A percentile compares a stretch with the other conserved stretches of the same genome.
Conservation (phyloP, 64 coral and sea anemone species). For the Dendrophyllia cribrosa region DNA sequence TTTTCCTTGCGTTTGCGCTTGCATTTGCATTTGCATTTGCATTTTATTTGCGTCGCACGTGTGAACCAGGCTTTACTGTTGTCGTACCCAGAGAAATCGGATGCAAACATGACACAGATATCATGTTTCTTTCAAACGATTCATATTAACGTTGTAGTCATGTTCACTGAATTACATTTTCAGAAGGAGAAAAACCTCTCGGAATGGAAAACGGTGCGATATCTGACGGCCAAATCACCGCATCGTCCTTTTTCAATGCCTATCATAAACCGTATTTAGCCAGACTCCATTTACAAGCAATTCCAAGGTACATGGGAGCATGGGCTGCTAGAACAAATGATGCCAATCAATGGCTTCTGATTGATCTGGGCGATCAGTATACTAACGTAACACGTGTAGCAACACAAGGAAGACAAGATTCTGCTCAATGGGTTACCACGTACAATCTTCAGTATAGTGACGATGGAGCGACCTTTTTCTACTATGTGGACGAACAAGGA, state of each 20-base stretch:
- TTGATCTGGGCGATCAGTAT: background rate
- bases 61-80: too few relatives aligned
- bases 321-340: background rate
- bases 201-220: slow-evolving; percentile 40
- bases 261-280: slow-evolving; percentile 11
- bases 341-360: slow-evolving; percentile 22
- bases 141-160: background rate
- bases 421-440: background rate
- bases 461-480: background rate
- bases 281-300: background rate
- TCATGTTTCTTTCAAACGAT: too few relatives aligned
- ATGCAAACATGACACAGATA: too few relatives aligned
- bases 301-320: too few relatives aligned
- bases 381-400: background rate
- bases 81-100: too few relatives aligned
- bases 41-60: too few relatives aligned
- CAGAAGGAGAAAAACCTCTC: slow-evolving; percentile 16
- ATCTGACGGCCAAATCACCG: background rate
- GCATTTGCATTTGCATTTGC: too few relatives aligned
- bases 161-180: background rate
- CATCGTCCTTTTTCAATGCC: slow-evolving; percentile 2
- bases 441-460: background rate
- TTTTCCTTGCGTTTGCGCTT: too few relatives aligned
- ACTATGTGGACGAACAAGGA: background rate
- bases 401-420: background rate